Base-by-base conservation (phyloP, 1,140 invertebrate genomes). In the Frieseomelitta varia region DNA sequence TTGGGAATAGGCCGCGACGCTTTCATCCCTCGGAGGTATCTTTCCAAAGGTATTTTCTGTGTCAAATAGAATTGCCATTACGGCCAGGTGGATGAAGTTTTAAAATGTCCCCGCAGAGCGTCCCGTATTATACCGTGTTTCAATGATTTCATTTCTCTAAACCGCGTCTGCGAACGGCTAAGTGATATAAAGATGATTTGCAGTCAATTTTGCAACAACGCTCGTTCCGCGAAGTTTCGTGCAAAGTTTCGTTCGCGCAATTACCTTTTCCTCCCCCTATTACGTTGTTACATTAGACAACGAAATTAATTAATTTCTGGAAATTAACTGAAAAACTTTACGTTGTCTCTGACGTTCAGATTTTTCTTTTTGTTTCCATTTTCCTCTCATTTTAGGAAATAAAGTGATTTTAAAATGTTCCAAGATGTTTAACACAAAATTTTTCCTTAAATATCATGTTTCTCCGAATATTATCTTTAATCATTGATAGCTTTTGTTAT, bases 1-100 rank as follows among this genome's bases (percentile, higher is more conserved):
- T 82, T 88, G 73, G 65, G 77, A 88, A 85, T 73, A 80, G 80
- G 53, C 51, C 78, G 55, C n/a, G 17, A 84, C 56, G 74, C 65
- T 87, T 87, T 58, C 81, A 63, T 85, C 80, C 63, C 55, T 58
- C 34, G 6, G 4, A 39, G 67, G 19, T 56, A 79, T 71, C 63
- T 69, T 47, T 78, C 63, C 72, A 65, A 69, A 85, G 51, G 67
- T 88, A 85, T 78, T 63, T 76, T 73, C 56, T 27, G 73, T 39
- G n/a, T 84, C 67, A 69, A 79, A 79, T 79, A 61, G 67, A 79
- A 84, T 84, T 79, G 53, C 30, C 27, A 69, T 84, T 84, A 71
- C 55, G 27, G 14, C 27, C 17, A 19, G 55, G 10, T 24, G 30
- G 30, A 84, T 21, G n/a, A 58, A 69, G 4, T 56, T 55, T 39